Percentiles rank a stretch among this genome's conserved stretches.
These are phyloP conservation scores for Tetramorium bicarinatum DNA, from an alignment of 2,888 invertebrate species.

Conservation along the genomic window DNA sequence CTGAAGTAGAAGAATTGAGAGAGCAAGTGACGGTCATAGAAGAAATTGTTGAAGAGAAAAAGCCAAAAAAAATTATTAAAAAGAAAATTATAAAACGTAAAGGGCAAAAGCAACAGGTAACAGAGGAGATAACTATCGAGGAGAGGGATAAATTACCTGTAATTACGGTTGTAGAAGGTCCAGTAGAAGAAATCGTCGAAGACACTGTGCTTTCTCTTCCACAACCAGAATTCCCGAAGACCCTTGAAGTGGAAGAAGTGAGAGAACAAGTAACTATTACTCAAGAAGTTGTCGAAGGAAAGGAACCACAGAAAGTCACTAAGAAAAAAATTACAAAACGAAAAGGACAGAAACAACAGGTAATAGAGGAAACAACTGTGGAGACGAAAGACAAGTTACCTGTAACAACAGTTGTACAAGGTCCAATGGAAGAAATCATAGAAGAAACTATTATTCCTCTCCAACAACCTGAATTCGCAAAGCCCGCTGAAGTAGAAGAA, in stretches of 20 bases:
- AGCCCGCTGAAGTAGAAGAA: no score
- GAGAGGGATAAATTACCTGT: slow-evolving; percentile 75
- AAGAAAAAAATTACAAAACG: slow-evolving; percentile 67
- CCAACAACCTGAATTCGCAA: no score
- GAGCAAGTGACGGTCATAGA: no score
- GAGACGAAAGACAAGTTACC: no score
- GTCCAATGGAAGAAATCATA: no score
- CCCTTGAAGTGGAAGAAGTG: slow-evolving; percentile 75
- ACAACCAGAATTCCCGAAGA: slow-evolving; percentile 68
- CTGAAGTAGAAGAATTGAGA: no score
- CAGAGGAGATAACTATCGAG: slow-evolving; percentile 72
- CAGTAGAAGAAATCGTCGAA: slow-evolving; percentile 70
- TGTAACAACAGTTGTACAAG: no score
- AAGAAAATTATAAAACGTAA: slow-evolving; percentile 53
- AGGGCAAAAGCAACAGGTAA: slow-evolving; percentile 80
- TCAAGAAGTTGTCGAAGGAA: slow-evolving; percentile 82
- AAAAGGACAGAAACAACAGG: slow-evolving; percentile 79
- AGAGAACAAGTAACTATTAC: slow-evolving; percentile 76
- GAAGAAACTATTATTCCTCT: no score
- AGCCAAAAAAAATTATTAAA: no score
- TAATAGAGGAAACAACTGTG: slow-evolving; percentile 68
- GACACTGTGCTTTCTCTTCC: slow-evolving; percentile 63
- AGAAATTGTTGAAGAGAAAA: no score
- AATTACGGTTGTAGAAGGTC: slow-evolving; percentile 61
- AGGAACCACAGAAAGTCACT: slow-evolving; percentile 75